Evolutionary conservation across 2,113 vertebrate genomes (phyloP).

Genomic region (Microtus montanus): DNA sequence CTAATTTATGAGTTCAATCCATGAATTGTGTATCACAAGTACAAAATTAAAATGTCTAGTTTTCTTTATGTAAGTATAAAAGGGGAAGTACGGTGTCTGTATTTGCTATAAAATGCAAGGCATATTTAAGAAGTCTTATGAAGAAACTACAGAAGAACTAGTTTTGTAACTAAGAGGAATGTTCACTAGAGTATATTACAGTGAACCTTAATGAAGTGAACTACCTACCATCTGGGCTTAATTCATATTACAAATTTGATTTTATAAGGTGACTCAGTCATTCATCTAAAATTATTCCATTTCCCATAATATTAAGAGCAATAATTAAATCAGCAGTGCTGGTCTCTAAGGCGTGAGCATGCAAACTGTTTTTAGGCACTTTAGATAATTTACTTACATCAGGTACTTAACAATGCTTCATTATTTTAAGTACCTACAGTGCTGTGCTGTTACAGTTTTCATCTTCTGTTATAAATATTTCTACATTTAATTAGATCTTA

Average conservation of each 20-base stretch:
- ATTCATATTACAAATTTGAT: constrained; percentile 10
- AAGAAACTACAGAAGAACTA: not conserved
- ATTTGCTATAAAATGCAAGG: not conserved
- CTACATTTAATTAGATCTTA: not conserved
- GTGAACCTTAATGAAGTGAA: not conserved
- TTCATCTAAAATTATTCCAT: constrained; percentile 6
- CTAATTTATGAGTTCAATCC: not conserved
- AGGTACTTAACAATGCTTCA: not conserved
- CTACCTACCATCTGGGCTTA: not conserved
- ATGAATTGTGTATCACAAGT: not conserved
- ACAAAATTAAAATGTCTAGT: not conserved
- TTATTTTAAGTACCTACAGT: not conserved
- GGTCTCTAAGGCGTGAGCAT: not conserved
- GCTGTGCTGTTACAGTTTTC: not conserved
- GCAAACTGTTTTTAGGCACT: not conserved
- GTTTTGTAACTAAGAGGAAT: not conserved
- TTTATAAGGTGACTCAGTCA: not conserved
- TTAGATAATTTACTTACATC: not conserved
- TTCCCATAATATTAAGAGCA: constrained; percentile 10
- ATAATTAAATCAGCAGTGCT: not conserved
- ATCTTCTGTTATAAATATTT: not conserved
- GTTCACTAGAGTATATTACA: not conserved
- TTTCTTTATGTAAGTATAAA: constrained; percentile 27
- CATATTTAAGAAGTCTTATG: not conserved
- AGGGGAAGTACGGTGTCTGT: not conserved